Evolutionary conservation across 2,113 vertebrate genomes (phyloP).

Genomic region (Circaetus cinerascens): DNA sequence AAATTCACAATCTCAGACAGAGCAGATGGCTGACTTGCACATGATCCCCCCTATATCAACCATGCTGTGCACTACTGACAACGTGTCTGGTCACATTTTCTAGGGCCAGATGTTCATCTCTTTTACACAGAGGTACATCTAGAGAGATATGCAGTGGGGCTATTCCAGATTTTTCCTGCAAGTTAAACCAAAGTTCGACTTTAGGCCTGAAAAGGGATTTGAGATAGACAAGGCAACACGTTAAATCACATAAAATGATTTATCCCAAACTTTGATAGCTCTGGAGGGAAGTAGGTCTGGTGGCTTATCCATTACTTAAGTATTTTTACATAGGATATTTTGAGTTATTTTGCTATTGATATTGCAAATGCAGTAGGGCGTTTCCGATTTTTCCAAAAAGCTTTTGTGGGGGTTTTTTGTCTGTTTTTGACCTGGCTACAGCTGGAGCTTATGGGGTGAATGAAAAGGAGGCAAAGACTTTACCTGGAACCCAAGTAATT

Average conservation of each 20-base stretch:
- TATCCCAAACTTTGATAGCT: background rate
- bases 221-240: fast-evolving
- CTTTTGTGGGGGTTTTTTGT: background rate
- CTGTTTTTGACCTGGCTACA: background rate
- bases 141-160: background rate
- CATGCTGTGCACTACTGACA: background rate
- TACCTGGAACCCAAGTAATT: background rate
- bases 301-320: background rate
- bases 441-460: background rate
- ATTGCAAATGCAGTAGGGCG: background rate
- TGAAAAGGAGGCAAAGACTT: background rate
- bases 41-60: background rate
- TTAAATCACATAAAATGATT: background rate
- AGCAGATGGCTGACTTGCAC: slow-evolving; percentile 14
- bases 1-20: background rate
- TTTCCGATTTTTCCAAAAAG: background rate
- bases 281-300: background rate
- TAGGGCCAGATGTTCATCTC: background rate
- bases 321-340: background rate
- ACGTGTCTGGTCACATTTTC: background rate
- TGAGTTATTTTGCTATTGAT: background rate
- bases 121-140: background rate
- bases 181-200: background rate
- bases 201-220: background rate
- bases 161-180: background rate